These are phyloP conservation scores for Terrapene triunguis DNA, from an alignment of 2,113 vertebrate genomes.

Conservation along the genomic window DNA sequence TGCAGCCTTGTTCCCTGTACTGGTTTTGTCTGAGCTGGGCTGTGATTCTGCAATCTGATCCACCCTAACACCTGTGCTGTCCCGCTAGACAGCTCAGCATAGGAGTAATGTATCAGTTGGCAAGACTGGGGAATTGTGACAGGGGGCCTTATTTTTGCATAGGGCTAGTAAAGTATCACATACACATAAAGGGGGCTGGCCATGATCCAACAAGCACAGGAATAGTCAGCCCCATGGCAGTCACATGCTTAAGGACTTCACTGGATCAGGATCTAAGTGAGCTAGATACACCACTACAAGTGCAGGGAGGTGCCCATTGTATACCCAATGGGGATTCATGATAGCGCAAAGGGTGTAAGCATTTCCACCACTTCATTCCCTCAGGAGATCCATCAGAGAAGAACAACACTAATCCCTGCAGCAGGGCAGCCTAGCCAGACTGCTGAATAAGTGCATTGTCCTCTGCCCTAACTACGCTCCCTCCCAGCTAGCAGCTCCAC, in stretches of 20 bases:
- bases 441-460: background rate
- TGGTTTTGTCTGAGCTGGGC: background rate
- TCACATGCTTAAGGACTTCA: fast-evolving
- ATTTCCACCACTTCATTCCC: background rate
- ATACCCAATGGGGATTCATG: background rate
- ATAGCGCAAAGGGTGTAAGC: background rate
- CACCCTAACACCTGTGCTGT: fast-evolving
- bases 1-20: background rate
- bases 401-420: background rate
- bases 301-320: background rate
- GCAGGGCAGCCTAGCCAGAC: background rate
- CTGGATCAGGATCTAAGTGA: background rate
- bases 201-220: background rate
- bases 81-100: background rate
- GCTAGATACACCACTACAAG: background rate
- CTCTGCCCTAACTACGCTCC: background rate
- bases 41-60: background rate
- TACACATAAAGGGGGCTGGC: background rate
- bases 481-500: background rate
- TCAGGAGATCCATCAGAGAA: background rate
- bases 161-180: fast-evolving
- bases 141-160: background rate
- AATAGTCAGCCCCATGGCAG: background rate
- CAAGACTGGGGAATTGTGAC: background rate
- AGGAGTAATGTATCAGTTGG: background rate